These are phyloP conservation scores for Beroe forskalii DNA, from an alignment of 37 sponge, comb jelly and placozoan species.

Conservation along the genomic window DNA sequence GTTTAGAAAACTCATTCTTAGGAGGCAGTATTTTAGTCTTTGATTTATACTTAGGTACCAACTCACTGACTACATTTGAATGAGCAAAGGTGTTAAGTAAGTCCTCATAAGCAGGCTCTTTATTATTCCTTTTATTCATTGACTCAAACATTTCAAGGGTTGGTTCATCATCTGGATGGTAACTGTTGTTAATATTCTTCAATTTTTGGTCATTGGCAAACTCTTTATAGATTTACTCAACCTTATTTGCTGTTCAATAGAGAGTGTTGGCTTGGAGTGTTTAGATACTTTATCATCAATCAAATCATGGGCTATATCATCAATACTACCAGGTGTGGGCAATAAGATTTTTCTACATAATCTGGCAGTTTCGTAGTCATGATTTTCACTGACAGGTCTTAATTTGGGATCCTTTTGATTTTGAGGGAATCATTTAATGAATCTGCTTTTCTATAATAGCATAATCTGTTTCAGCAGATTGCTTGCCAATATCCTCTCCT, in stretches of 20 bases:
- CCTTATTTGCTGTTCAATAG: not conserved
- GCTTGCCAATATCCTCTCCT: not conserved
- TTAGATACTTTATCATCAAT: not conserved
- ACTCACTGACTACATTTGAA: not conserved
- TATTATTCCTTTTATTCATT: not conserved
- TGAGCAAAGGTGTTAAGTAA: not conserved
- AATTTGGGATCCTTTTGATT: not conserved
- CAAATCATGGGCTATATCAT: not conserved
- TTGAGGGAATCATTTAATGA: too few relatives aligned
- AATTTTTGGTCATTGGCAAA: not conserved
- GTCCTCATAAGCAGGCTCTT: constrained; percentile 2
- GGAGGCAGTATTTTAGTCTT: not conserved
- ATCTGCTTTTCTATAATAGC: not conserved
- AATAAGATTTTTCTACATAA: constrained; percentile 32
- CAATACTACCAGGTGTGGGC: constrained; percentile 3
- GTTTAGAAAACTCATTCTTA: not conserved
- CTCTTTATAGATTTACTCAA: constrained; percentile 17
- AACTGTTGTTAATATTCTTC: not conserved
- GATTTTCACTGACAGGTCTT: too few relatives aligned
- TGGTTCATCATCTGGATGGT: constrained; percentile 60
- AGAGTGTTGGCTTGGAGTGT: not conserved
- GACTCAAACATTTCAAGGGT: constrained; percentile 10
- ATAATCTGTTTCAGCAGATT: not conserved
- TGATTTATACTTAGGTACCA: not conserved
- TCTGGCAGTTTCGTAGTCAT: not conserved